A percentile compares a stretch with the other conserved stretches of the same genome.
Evolutionary conservation across 2,797 vertebrate genomes (phyloP).

Genomic region (Danio aesculapii): DNA sequence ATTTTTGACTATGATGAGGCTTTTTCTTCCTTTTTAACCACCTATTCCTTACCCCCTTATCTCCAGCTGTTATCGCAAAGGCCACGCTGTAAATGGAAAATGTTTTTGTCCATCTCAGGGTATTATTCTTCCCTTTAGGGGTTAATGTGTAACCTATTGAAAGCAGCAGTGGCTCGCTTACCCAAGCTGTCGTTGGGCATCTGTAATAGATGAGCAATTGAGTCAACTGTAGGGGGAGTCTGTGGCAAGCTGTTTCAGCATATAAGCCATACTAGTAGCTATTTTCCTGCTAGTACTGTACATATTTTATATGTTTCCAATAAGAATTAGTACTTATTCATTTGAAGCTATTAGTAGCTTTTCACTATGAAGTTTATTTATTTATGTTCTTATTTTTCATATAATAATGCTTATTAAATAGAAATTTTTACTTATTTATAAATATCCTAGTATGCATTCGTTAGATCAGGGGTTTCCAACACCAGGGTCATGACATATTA

Average conservation of each 20-base stretch:
- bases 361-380: too few relatives aligned
- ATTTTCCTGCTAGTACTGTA: too few relatives aligned
- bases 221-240: conserved; percentile 58
- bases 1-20: conserved; percentile 54
- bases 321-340: too few relatives aligned
- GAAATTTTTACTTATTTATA: too few relatives aligned
- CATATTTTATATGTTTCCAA: too few relatives aligned
- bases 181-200: conserved; percentile 52
- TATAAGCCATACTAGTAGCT: too few relatives aligned
- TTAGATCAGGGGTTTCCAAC: too few relatives aligned
- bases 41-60: conserved; percentile 4
- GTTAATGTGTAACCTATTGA: conserved; percentile 37
- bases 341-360: too few relatives aligned
- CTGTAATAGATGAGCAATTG: conserved; percentile 74
- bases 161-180: conserved; percentile 30
- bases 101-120: conserved; percentile 5
- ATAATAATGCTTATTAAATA: too few relatives aligned
- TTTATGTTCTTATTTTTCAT: too few relatives aligned
- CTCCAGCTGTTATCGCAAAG: conserved; percentile 36
- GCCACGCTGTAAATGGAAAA: conserved; percentile 20
- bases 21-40: conserved; percentile 20
- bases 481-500: too few relatives aligned
- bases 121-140: conserved; percentile 28
- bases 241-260: not conserved
- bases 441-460: too few relatives aligned